Evolutionary conservation across 2,797 vertebrate species (phyloP).

Genomic region (Chaunax sp.): DNA sequence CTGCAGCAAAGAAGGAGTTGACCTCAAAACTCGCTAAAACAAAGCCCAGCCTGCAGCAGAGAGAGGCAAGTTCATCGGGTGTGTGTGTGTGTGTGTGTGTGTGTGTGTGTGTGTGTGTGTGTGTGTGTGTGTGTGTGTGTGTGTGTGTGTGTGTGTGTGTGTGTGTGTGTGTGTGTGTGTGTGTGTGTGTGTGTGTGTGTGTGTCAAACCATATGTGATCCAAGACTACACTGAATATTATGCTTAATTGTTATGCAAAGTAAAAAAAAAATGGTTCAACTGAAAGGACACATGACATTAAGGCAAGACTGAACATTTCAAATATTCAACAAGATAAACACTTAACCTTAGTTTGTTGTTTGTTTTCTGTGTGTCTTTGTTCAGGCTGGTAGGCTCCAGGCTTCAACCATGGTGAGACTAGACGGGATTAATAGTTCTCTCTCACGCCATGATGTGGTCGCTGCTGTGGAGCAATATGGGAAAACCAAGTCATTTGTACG

Average conservation of each 20-base stretch:
- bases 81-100: background rate
- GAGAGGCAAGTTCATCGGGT: background rate
- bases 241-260: background rate
- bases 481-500: conserved; percentile 86
- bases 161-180: background rate
- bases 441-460: conserved; percentile 78
- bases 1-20: background rate
- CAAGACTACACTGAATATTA: background rate
- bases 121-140: too few species aligned
- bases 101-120: too few species aligned
- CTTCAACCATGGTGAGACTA: conserved; percentile 51
- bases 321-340: too few species aligned
- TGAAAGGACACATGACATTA: too few species aligned
- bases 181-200: too few species aligned
- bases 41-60: conserved; percentile 4
- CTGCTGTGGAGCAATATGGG: conserved; percentile 84
- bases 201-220: background rate
- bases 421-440: background rate
- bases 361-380: background rate
- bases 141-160: background rate
- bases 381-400: conserved; percentile 29
- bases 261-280: background rate
- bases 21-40: background rate
- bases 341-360: too few species aligned
- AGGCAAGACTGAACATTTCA: too few species aligned